A percentile compares a stretch with the other conserved stretches of the same genome.
Conservation (phyloP, 2,797 vertebrate species). For the Hyperoplus lanceolatus region DNA sequence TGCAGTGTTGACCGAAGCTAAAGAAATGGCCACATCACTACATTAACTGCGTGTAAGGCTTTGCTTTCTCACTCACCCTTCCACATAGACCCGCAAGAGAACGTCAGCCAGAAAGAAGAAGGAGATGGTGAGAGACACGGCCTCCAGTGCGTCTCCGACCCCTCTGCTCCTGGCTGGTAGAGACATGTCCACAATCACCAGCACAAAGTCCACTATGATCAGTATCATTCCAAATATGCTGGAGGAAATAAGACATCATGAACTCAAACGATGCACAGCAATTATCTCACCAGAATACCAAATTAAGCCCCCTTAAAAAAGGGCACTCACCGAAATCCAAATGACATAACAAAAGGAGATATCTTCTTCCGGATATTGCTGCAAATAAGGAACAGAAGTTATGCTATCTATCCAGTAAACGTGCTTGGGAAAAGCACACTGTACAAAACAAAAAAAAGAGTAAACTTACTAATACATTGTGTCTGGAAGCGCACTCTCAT, state of each 20-base stretch:
- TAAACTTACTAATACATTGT: conserved; percentile 86
- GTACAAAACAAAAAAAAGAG: too few relatives aligned
- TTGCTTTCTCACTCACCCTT: conserved; percentile 87
- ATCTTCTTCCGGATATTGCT: conserved; percentile 86
- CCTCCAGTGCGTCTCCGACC: conserved; percentile 77
- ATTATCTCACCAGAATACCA: background rate
- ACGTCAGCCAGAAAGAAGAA: conserved; percentile 93
- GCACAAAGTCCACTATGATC: conserved; percentile 90
- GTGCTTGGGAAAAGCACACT: background rate
- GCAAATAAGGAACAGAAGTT: conserved; percentile 22
- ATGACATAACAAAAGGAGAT: conserved; percentile 89
- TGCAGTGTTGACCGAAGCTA: background rate
- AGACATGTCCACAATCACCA: conserved; percentile 88
- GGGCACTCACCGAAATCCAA: conserved; percentile 92
- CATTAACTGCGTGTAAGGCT: background rate
- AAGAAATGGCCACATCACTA: background rate
- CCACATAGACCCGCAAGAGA: conserved; percentile 90
- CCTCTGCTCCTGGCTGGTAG: conserved; percentile 57
- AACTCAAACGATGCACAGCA: background rate
- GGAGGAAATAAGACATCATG: background rate
- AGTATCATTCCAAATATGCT: conserved; percentile 93
- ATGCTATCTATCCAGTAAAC: background rate
- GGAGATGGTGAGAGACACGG: conserved; percentile 90
- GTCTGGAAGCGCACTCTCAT: conserved; percentile 77
- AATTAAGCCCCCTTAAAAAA: too few relatives aligned